These are phyloP conservation scores for Drosophila macrospina DNA, from an alignment of 2,888 invertebrate genomes.

Conservation along the genomic window DNA sequence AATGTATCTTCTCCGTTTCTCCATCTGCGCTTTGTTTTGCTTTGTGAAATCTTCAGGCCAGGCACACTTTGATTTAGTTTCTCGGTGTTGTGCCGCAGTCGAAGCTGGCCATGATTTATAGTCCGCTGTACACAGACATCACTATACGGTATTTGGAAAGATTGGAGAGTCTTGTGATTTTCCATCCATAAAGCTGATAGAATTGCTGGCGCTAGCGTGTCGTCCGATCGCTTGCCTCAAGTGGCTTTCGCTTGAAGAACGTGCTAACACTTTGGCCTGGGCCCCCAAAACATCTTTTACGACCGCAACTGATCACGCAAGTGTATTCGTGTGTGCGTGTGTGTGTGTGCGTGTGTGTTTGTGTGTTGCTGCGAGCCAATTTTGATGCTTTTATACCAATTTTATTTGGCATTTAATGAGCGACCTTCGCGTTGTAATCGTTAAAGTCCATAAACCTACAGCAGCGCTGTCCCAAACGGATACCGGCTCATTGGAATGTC, in stretches of 20 bases:
- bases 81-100: slow-evolving; percentile 29
- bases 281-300: slow-evolving; percentile 39
- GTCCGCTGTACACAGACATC: slow-evolving; percentile 33
- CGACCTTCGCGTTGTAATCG: slow-evolving; percentile 81
- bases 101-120: slow-evolving; percentile 68
- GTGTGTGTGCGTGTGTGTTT: neutral
- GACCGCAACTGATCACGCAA: slow-evolving; percentile 73
- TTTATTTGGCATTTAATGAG: slow-evolving; percentile 82
- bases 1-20: slow-evolving; percentile 17
- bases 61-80: slow-evolving; percentile 72
- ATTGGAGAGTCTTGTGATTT: too few species aligned
- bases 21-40: slow-evolving; percentile 30
- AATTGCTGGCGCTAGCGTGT: slow-evolving; percentile 46
- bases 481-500: slow-evolving; percentile 59
- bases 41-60: slow-evolving; percentile 64
- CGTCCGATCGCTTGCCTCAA: slow-evolving; percentile 47
- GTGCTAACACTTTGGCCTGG: slow-evolving; percentile 73
- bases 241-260: slow-evolving; percentile 67
- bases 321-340: slow-evolving; percentile 33
- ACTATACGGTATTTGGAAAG: slow-evolving; percentile 26
- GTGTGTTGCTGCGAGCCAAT: slow-evolving; percentile 65
- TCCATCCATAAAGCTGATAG: neutral
- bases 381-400: slow-evolving; percentile 68
- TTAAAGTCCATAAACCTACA: slow-evolving; percentile 74
- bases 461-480: slow-evolving; percentile 33